Base-by-base conservation (phyloP, 2,797 vertebrate genomes). In the Perodicticus potto region DNA sequence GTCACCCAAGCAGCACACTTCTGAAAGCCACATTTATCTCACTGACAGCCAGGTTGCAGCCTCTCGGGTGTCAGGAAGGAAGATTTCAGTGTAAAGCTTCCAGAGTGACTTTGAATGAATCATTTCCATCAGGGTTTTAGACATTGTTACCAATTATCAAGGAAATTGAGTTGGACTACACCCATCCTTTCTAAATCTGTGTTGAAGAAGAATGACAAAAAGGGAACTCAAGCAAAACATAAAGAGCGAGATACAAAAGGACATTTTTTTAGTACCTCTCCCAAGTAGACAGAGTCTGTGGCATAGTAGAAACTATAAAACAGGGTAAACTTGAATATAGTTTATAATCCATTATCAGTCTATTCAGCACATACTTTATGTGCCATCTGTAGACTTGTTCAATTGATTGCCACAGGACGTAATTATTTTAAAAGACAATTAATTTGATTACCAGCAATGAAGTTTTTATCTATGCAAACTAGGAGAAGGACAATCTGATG, bases 351-450 rank as follows among this genome's bases (percentile, higher is more conserved):
- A 29, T 73, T 57, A 27, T 23, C 32, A 57, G 84, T 95, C 32
- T 86, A 74, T 49, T 94, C 73, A 80, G n/a, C 14, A 77, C 45
- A 87, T 53, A 90, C 11, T 86, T 93, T 57, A 61, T 63, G 53
- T 27, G 8, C 27, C 73, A 84, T 69, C 78, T 92, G 97, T 23
- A 57, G 73, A 70, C 20, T 82, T 74, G 22, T 2, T 0, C 59
- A 67, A 93, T 76, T 93, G 77, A 49, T 86, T 72, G 32, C 81
- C 59, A 95, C 63, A 63, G 93, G 94, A 96, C 95, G 95, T 94
- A 94, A 96, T 97, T 96, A 96, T 96, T 95, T 95, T 87, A 96
- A 98, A 97, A 43, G 70, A 43, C 91, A 96, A 96, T 96, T 95
- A 17, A 61, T 98, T 97, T 96, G 93, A 93, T 97, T 97, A 97